Evolutionary conservation across 2,797 vertebrate species (phyloP), one percentile per base, ranked within the genome.

Genomic region (Hyperoplus lanceolatus): DNA sequence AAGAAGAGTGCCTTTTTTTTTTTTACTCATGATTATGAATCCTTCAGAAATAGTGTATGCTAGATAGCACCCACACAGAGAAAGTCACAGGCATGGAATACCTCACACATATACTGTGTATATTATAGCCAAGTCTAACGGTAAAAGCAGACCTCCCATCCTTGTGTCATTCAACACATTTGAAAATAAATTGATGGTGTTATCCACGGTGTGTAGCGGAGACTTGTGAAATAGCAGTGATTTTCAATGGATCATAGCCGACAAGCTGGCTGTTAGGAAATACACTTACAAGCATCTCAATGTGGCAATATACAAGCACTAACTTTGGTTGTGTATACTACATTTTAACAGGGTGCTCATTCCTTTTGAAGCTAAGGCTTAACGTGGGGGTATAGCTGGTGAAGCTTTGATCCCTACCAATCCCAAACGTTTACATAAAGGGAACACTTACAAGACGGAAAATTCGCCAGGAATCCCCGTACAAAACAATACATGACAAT

Each of bases 341-440:
- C 16, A 50, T 46, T 63, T 72, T 75, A 55, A 60, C 65, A 41
- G 45, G 46, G 71, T 56, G 55, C 58, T 56, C 46, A 13, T 59
- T 77, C 60, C 56, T 29, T 76, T 80, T 84, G 50, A 81, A 77
- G 56, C 43, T 6, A 8, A 74, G 43, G 38, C 41, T 57, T 48
- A 74, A 63, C 41, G 48, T 75, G 49, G 72, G 10, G 77, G 29
- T 29, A 29, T 84, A 87, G 18, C 58, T 14, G 12, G 46, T 46
- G 77, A 64, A 77, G 80, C 81, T 87, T 83, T 89, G 87, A 87
- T 90, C 71, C 63, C 66, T 39, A 75, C 64, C 61, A 63, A 45
- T 74, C 16, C n/a, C 15, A 39, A 66, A 42, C 41, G 74, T 63
- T 57, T 63, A 82, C 63, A 85, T 66, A 39, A 29, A 45, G 36